Conservation (phyloP, 2,113 vertebrate species). For the Benitochromis conjunctus region DNA sequence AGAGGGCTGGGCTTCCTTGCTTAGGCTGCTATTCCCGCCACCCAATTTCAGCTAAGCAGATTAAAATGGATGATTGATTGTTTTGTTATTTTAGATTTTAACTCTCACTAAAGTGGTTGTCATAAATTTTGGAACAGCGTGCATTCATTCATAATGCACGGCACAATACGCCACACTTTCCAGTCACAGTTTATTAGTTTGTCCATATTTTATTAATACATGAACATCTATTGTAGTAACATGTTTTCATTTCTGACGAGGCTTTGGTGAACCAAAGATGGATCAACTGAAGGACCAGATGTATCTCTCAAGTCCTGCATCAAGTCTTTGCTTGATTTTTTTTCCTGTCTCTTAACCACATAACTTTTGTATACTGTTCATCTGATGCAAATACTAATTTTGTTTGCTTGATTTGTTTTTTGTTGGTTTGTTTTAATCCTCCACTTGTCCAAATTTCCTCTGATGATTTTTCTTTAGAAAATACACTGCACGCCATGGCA, state of each 20-base stretch:
- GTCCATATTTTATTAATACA: background rate
- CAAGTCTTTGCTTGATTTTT: background rate
- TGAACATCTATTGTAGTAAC: background rate
- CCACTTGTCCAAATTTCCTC: background rate
- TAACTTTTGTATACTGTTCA: background rate
- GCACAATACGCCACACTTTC: fast-evolving
- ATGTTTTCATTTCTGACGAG: background rate
- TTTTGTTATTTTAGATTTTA: background rate
- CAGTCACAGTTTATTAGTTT: background rate
- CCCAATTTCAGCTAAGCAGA: background rate
- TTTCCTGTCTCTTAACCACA: background rate
- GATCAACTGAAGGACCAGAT: background rate
- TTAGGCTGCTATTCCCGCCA: fast-evolving
- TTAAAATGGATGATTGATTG: background rate
- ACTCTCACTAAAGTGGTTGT: background rate
- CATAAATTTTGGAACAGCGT: background rate
- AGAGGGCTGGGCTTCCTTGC: background rate
- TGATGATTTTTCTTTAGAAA: background rate
- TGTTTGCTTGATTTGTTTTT: background rate
- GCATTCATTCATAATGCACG: background rate
- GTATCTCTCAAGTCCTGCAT: background rate
- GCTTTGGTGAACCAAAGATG: background rate
- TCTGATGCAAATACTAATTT: background rate
- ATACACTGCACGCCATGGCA: background rate
- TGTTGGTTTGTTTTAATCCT: background rate